Evolutionary conservation across 2,113 vertebrate genomes (phyloP), one percentile per base, ranked within the genome.

Genomic region (Megalops atlanticus): DNA sequence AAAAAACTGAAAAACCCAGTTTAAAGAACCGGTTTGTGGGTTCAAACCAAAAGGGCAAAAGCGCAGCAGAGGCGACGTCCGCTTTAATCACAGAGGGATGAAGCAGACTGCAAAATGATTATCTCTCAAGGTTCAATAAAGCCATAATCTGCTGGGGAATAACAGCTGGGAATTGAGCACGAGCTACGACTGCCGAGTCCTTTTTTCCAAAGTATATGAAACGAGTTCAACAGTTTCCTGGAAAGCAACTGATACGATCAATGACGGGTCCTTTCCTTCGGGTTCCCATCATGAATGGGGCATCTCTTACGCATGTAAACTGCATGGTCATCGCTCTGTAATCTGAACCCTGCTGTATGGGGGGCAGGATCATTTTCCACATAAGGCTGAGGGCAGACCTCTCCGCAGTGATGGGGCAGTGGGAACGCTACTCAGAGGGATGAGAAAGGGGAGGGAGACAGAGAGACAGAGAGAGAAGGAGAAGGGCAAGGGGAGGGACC

Each of bases 381-480:
- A 82, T 15, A 49, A 54, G 76, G 75, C 84, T 71, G 16, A 47
- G 58, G 80, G 73, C 31, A 72, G 84, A 15, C 16, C 74, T 81
- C 79, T 86, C 80, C 45, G 35, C 64, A 86, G 78, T 81, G 85
- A 88, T 84, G 77, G 87, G 47, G 31, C 68, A 74, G 41, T 33
- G 68, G 24, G 82, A 84, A 83, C 72, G 0, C 0, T 36, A 41
- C 21, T 14, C 43, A 76, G 16, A 41, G 38, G 1, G 3, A 72
- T 72, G 70, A 72, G 12, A 35, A 70, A 38, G 70, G 5, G 38
- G 1, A 39, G 33, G 38, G 1, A 39, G 33, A 72, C 33, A 72
- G 35, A 27, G 58, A 69, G 31, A 71, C 16, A 77, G 41, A 68
- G 14, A n/a, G 58, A n/a, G 11, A 49, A 76, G 27, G 38, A 41